Evolutionary conservation across 2,888 invertebrate species (phyloP).

Genomic region (Cantharis rustica): DNA sequence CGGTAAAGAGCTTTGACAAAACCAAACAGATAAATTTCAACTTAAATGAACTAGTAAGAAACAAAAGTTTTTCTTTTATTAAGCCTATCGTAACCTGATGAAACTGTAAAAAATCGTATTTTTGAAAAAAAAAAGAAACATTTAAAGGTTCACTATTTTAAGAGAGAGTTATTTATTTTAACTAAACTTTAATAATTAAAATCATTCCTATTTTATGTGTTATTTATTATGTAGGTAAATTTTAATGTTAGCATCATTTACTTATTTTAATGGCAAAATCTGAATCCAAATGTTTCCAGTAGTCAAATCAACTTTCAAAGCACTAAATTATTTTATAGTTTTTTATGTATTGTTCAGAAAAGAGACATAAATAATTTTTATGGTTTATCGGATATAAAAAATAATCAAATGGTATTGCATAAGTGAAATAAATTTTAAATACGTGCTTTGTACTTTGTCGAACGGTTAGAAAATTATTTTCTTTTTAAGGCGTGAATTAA

Average conservation of each 20-base stretch:
- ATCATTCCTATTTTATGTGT: no score
- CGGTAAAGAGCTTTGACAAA: no score
- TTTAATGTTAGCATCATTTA: not conserved
- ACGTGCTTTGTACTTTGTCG: not conserved
- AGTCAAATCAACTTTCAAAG: not conserved
- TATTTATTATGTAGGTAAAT: no score
- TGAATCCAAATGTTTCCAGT: not conserved
- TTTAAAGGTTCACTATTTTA: no score
- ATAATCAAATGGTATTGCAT: not conserved
- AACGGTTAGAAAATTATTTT: not conserved
- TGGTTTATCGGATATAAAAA: not conserved
- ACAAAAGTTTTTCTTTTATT: no score
- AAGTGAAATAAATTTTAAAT: not conserved
- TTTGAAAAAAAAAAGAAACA: no score
- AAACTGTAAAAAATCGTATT: no score
- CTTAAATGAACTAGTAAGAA: no score
- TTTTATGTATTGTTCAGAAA: not conserved
- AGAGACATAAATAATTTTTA: not conserved
- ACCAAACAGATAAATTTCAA: no score
- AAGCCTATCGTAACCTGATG: no score
- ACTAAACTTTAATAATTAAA: no score
- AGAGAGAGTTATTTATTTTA: no score
- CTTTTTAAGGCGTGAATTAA: not conserved
- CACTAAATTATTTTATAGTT: not conserved
- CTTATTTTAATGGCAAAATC: not conserved